A percentile compares a stretch with the other conserved stretches of the same genome.
Conservation (phyloP, 2,888 invertebrate species). For the Dicyrtoma fusca region DNA sequence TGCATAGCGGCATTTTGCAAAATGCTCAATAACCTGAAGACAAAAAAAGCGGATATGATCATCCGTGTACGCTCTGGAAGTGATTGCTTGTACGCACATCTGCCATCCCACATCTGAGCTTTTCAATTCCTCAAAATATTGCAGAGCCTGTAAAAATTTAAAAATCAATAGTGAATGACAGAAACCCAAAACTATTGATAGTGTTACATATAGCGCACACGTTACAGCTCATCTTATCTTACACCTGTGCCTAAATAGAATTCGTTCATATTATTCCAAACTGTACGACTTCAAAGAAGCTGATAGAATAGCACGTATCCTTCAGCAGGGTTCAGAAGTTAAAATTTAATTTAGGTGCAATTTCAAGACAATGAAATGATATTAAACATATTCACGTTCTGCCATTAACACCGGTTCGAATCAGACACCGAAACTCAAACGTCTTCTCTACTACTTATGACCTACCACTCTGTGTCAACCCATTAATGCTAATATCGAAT, state of each 20-base stretch:
- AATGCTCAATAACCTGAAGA: constrained; percentile 63
- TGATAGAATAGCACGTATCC: neutral
- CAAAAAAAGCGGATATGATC: constrained; percentile 62
- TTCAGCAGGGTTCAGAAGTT: constrained; percentile 32
- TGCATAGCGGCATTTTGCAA: constrained; percentile 60
- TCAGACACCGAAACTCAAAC: too few relatives aligned
- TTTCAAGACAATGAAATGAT: constrained; percentile 32
- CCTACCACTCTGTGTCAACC: too few relatives aligned
- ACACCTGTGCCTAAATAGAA: too few relatives aligned
- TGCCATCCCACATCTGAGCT: constrained; percentile 62
- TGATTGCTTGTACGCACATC: constrained; percentile 60
- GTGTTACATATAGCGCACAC: too few relatives aligned
- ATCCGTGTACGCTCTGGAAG: constrained; percentile 46
- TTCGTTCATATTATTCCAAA: too few relatives aligned
- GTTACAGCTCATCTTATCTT: too few relatives aligned
- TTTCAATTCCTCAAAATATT: constrained; percentile 63
- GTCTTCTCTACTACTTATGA: too few relatives aligned
- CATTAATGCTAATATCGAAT: too few relatives aligned
- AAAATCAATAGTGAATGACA: neutral
- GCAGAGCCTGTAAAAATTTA: constrained; percentile 57
- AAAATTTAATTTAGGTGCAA: constrained; percentile 12
- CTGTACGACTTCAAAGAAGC: constrained; percentile 23
- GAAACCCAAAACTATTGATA: too few relatives aligned
- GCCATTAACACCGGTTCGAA: constrained; percentile 29
- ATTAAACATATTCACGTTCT: constrained; percentile 11